These are phyloP conservation scores for Rhipidura dahli DNA, from an alignment of 2,113 vertebrate genomes.

Conservation along the genomic window DNA sequence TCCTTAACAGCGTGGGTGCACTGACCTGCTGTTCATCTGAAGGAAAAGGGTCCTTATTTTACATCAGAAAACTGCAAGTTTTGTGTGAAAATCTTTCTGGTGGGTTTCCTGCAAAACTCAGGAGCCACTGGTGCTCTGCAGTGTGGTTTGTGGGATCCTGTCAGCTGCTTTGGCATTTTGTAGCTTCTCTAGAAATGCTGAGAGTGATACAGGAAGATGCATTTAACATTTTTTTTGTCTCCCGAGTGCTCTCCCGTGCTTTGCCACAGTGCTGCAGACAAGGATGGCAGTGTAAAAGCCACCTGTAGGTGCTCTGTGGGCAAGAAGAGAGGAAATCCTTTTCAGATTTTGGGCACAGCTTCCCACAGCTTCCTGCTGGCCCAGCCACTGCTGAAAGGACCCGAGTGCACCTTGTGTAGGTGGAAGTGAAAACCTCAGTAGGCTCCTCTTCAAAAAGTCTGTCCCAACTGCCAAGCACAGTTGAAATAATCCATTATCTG, in stretches of 20 bases:
- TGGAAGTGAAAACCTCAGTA: neutral
- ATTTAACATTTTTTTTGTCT: neutral
- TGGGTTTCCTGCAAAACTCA: neutral
- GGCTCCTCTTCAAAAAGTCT: neutral
- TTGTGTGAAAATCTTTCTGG: neutral
- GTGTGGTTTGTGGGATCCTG: conserved; percentile 45
- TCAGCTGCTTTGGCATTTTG: conserved; percentile 1
- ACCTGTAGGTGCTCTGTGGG: neutral
- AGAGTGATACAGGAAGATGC: neutral
- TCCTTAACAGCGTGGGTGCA: rapidly evolving
- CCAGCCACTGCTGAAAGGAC: neutral
- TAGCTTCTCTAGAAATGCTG: conserved; percentile 33
- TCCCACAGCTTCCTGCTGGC: conserved; percentile 16
- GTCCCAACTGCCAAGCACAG: neutral
- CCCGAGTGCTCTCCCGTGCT: neutral
- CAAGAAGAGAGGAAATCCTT: neutral
- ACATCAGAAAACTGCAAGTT: neutral
- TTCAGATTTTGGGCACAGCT: neutral
- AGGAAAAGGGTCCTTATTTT: neutral
- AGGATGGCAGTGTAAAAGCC: neutral
- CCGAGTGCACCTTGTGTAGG: neutral
- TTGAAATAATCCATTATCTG: neutral
- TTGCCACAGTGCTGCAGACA: neutral
- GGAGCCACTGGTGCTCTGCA: neutral
- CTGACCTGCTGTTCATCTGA: neutral